Conservation (phyloP, 2,888 invertebrate genomes). For the Sarcophaga rosellei region DNA sequence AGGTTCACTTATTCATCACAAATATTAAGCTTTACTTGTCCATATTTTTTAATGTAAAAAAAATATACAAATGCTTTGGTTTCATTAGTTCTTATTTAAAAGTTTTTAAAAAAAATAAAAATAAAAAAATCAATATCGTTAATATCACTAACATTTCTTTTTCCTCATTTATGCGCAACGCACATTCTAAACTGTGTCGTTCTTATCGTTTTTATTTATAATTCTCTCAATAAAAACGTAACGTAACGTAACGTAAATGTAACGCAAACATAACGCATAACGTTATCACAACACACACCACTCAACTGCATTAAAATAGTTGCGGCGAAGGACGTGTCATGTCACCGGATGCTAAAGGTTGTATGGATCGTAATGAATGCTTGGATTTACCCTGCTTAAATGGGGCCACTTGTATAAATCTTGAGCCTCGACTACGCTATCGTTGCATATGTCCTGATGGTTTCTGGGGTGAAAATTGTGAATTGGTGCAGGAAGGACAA, state of each 20-base stretch:
- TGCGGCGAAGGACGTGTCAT: slow-evolving; percentile 96
- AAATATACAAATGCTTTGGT: neutral
- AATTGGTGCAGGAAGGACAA: slow-evolving; percentile 95
- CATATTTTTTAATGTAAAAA: too few species aligned
- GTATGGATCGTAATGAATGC: slow-evolving; percentile 97
- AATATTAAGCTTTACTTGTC: too few species aligned
- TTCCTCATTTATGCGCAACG: slow-evolving; percentile 25
- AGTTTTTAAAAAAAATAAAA: too few species aligned
- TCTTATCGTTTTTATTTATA: slow-evolving; percentile 45
- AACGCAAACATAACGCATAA: neutral
- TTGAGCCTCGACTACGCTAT: slow-evolving; percentile 92
- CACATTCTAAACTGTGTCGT: slow-evolving; percentile 38
- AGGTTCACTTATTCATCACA: too few species aligned
- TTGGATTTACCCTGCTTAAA: slow-evolving; percentile 96
- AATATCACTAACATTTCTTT: slow-evolving; percentile 24
- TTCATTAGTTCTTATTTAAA: too few species aligned
- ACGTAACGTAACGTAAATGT: neutral
- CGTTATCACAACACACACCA: neutral
- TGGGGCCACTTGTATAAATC: slow-evolving; percentile 95
- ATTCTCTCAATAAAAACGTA: slow-evolving; percentile 32
- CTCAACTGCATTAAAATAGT: slow-evolving; percentile 81
- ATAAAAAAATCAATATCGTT: neutral
- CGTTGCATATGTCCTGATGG: slow-evolving; percentile 96
- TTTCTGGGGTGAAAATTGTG: slow-evolving; percentile 97
- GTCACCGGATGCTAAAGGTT: slow-evolving; percentile 94